Evolutionary conservation across 2,888 invertebrate species (phyloP).

Genomic region (Sphaerophoria rueppellii): DNA sequence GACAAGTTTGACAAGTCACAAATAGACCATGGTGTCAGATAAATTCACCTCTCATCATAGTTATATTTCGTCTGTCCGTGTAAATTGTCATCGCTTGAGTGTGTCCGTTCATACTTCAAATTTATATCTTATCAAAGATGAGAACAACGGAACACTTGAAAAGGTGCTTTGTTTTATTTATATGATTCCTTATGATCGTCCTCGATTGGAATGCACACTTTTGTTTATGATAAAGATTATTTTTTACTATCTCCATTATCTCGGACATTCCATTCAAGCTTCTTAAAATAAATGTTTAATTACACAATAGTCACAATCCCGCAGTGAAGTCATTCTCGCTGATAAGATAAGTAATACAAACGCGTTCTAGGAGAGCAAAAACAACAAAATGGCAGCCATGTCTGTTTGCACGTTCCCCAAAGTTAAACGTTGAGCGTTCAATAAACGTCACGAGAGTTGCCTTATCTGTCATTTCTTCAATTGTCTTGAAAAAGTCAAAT

Average conservation of each 20-base stretch:
- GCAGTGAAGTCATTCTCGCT: not conserved
- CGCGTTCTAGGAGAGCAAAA: not conserved
- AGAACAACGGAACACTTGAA: slow-evolving; percentile 12
- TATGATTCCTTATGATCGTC: slow-evolving; percentile 39
- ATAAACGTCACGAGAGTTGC: not conserved
- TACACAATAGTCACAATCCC: slow-evolving; percentile 11
- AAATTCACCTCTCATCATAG: too few species aligned
- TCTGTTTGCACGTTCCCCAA: slow-evolving; percentile 11
- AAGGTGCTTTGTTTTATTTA: slow-evolving; percentile 22
- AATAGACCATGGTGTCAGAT: too few species aligned
- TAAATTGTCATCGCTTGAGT: slow-evolving; percentile 22
- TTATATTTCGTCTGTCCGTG: not conserved
- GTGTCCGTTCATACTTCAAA: not conserved
- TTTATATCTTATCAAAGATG: slow-evolving; percentile 39
- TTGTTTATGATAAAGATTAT: slow-evolving; percentile 4
- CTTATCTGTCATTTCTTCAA: slow-evolving; percentile 6
- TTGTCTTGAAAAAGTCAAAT: slow-evolving; percentile 4
- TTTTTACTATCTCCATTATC: slow-evolving; percentile 12
- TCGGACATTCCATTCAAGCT: slow-evolving; percentile 13
- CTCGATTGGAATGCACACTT: slow-evolving; percentile 56
- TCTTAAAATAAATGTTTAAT: slow-evolving; percentile 31
- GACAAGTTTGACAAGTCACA: too few species aligned
- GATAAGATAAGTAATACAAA: slow-evolving; percentile 9
- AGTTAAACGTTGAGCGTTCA: not conserved
- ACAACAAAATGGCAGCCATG: slow-evolving; percentile 11